phyloP scores from a whole-genome alignment of 1,140 invertebrate species.

The Pseudoatta argentina region DNA sequence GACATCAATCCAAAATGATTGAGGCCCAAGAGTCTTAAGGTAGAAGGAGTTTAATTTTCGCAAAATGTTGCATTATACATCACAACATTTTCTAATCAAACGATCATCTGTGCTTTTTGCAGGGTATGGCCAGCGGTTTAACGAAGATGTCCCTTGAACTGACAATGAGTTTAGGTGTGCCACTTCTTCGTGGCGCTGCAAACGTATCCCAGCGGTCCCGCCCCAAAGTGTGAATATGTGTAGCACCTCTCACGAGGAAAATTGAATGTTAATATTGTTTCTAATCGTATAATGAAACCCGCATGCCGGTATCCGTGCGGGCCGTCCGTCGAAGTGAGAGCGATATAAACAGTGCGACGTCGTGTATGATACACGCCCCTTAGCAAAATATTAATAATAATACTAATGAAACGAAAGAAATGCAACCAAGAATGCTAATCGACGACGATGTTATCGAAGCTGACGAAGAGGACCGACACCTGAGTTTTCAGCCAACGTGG shows the following conservation, averaged over 20 bases:
- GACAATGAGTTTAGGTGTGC: constrained; percentile 67
- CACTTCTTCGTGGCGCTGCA: constrained; percentile 56
- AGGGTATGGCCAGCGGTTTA: constrained; percentile 89
- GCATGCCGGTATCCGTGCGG: constrained; percentile 57
- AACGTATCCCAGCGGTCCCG: constrained; percentile 61
- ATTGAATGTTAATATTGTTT: constrained; percentile 78
- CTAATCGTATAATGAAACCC: constrained; percentile 61
- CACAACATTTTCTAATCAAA: constrained; percentile 4
- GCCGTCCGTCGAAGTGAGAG: constrained; percentile 63
- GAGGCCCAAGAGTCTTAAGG: too few relatives aligned
- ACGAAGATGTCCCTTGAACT: constrained; percentile 81
- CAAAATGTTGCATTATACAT: neutral
- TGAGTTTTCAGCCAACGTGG: constrained; percentile 16
- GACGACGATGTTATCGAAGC: constrained; percentile 12
- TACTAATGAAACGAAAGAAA: constrained; percentile 28
- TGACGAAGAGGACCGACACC: constrained; percentile 1
- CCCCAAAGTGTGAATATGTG: constrained; percentile 75
- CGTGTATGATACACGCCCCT: constrained; percentile 42
- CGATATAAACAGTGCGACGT: constrained; percentile 44
- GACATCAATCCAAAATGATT: too few relatives aligned
- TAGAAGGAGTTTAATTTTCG: neutral
- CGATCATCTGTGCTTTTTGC: constrained; percentile 78
- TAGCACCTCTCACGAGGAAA: constrained; percentile 72
- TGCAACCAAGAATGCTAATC: constrained; percentile 36
- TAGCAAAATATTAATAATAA: constrained; percentile 60